phyloP scores from a whole-genome alignment of 2,888 invertebrate genomes.

The Acrobeloides nanus region DNA sequence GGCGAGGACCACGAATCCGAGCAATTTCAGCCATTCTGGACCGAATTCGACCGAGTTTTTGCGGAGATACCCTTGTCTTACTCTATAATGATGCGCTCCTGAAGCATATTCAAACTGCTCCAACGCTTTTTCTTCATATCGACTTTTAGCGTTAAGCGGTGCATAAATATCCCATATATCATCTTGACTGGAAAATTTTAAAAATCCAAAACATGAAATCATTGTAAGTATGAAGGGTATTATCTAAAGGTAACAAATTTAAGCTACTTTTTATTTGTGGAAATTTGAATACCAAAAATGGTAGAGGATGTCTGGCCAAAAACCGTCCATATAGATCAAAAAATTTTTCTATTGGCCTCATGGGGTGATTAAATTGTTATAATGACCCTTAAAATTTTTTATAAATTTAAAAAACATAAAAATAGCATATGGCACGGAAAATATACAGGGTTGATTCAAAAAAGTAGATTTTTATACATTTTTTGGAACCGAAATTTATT shows the following conservation, averaged over 20 bases:
- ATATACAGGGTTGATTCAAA: too few relatives aligned
- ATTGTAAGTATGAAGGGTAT: conserved; percentile 39
- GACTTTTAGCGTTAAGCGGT: conserved; percentile 39
- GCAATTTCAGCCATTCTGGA: too few relatives aligned
- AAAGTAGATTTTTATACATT: too few relatives aligned
- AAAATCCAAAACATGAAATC: conserved; percentile 40
- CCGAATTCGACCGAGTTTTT: too few relatives aligned
- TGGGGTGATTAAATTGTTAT: conserved; percentile 9
- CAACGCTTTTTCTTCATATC: conserved; percentile 42
- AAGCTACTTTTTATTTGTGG: conserved; percentile 6
- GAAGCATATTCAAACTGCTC: conserved; percentile 44
- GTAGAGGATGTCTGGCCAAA: conserved; percentile 41
- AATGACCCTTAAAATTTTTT: too few relatives aligned
- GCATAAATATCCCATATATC: conserved; percentile 53
- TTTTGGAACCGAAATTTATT: too few relatives aligned
- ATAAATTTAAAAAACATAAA: too few relatives aligned
- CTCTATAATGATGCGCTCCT: conserved; percentile 44
- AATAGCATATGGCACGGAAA: too few relatives aligned
- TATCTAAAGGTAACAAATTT: conserved; percentile 25
- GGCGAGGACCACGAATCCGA: neutral
- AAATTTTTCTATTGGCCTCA: conserved; percentile 40
- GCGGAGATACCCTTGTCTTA: conserved; percentile 12
- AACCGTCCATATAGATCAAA: conserved; percentile 43
- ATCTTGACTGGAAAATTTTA: conserved; percentile 43
- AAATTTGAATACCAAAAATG: conserved; percentile 38